Evolutionary conservation across 2,113 vertebrate genomes (phyloP).

Genomic region (Anseranas semipalmata): DNA sequence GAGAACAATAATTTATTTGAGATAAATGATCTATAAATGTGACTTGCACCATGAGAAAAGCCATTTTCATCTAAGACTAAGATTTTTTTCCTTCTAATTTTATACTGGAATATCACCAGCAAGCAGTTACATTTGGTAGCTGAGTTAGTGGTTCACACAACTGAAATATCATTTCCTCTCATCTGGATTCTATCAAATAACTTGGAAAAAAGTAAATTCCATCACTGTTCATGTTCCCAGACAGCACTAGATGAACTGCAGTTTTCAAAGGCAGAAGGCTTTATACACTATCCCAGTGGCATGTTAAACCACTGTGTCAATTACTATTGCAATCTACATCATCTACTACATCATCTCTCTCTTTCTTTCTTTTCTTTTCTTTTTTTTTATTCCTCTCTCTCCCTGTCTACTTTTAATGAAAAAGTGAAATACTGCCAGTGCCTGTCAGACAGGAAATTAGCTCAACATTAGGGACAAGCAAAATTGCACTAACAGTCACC

Average conservation of each 20-base stretch:
- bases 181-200: conserved; percentile 1
- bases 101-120: background rate
- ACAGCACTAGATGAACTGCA: background rate
- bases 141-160: background rate
- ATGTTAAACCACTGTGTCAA: background rate
- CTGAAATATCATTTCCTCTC: conserved; percentile 2
- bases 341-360: background rate
- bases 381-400: accelerated
- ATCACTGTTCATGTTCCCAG: background rate
- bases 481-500: conserved; percentile 3
- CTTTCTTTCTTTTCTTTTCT: background rate
- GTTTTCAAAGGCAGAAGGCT: background rate
- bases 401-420: conserved; percentile 27
- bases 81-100: background rate
- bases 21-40: background rate
- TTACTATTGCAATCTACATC: background rate
- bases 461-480: conserved; percentile 51
- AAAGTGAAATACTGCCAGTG: conserved; percentile 41
- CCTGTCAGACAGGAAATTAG: conserved; percentile 57
- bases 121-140: background rate
- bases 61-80: background rate
- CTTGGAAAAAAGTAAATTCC: conserved; percentile 1
- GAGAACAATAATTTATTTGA: background rate
- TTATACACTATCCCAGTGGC: background rate
- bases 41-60: background rate